Percentiles rank a stretch among this genome's conserved stretches.
Evolutionary conservation across 2,113 vertebrate genomes (phyloP).

Genomic region (Rhombomys opimus): DNA sequence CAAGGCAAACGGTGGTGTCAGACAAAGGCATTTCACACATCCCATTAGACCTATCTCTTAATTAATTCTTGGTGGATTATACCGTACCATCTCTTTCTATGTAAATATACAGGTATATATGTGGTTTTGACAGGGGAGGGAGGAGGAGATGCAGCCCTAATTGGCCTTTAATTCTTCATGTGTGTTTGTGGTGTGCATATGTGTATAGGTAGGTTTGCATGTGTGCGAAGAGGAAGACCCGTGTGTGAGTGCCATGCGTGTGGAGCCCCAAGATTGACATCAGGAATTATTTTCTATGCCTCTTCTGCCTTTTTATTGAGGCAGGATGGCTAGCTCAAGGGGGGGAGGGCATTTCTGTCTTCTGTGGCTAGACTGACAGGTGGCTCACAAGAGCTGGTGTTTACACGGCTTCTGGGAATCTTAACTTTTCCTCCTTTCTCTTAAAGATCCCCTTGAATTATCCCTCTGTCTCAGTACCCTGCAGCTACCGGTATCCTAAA

Average conservation of each 20-base stretch:
- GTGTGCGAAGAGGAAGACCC: too few relatives aligned
- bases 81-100: not conserved
- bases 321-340: not conserved
- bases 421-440: not conserved
- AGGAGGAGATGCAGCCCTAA: not conserved
- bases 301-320: not conserved
- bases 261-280: not conserved
- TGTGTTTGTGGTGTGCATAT: not conserved
- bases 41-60: not conserved
- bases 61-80: not conserved
- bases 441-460: too few relatives aligned
- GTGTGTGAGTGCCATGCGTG: not conserved
- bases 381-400: not conserved
- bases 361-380: too few relatives aligned
- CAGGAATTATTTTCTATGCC: not conserved
- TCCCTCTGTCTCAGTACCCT: not conserved
- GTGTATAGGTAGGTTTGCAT: not conserved
- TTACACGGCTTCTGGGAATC: not conserved
- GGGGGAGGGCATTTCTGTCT: too few relatives aligned
- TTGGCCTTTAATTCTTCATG: not conserved
- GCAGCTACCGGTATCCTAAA: not conserved
- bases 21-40: not conserved
- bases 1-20: not conserved
- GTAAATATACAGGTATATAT: too few relatives aligned
- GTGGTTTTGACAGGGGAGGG: not conserved